Evolutionary conservation across 2,888 invertebrate species (phyloP), one percentile per base, ranked within the genome.

Genomic region (Eulithis testata): DNA sequence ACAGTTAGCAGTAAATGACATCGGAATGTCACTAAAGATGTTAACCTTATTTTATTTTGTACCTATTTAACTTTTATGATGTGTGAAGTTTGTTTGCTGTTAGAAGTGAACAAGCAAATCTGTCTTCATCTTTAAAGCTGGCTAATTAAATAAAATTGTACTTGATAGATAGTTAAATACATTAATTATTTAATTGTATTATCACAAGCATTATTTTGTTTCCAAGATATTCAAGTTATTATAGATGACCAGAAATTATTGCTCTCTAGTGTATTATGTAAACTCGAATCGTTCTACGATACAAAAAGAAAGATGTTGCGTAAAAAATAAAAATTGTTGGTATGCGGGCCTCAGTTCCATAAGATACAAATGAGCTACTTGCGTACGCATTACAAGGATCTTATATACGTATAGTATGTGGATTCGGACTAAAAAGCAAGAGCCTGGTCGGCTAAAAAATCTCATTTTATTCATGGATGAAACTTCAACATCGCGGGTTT

Each of bases 401-500:
- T 66, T 66, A 63, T 68, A 60, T 66, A 21, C 21, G 21, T 21
- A 21, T 21, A 49, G 60, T 61, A 67, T 63, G 57, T 68, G 66
- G 60, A 47, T 54, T 12, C 40, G 66, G 79, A 57, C 62, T 76
- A 87, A 87, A 86, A 88, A 86, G 79, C 71, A 68, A 71, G 72
- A 72, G 8, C 61, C 52, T 52, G 79, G 77, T 76, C 76, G 76
- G 81, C 84, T 82, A 91, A 91, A 91, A 92, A 91, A 87, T 76
- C 79, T 79, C 79, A 89, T 87, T 89, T 90, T 91, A 91, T 91
- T 90, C 90, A 89, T 88, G 86, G 81, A 84, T 86, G 84, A 88
- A 89, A 89, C 88, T 82, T 90, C 89, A 89, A 91, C 91, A 91
- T 91, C 88, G 21, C 21, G 82, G 82, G 86, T 89, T 90, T 91